Evolutionary conservation across 2,113 vertebrate species (phyloP), one percentile per base, ranked within the genome.

Genomic region (Tetrax tetrax): DNA sequence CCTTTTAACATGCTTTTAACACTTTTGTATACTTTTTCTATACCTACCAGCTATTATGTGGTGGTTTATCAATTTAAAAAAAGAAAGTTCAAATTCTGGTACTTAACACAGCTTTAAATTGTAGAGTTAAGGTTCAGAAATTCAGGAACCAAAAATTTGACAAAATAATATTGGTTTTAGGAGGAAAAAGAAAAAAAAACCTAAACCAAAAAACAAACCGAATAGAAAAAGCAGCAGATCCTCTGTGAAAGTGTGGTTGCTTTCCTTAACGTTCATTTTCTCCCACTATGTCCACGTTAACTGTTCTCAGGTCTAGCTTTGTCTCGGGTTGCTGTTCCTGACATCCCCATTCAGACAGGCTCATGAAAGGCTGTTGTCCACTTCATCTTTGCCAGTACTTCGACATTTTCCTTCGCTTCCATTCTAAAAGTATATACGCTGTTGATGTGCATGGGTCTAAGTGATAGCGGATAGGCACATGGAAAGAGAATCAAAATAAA

Each of bases 401-500:
- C 2, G 16, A 72, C 17, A 25, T 76, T 64, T 75, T 83, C 43
- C 35, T 66, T 87, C 2, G 1, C 17, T 93, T 87, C 28, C 20
- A 3, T 70, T 94, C 41, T 57, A 19, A 83, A 90, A 80, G 60
- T 43, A 9, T 20, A 5, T 14, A 2, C 25, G 5, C 27, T 75
- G 33, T 83, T 33, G 4, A 29, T 88, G 7, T 9, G 0, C 1
- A 1, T 48, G 27, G 27, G 35, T 68, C n/a, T 35, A 28, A 83
- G 79, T 64, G 64, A 57, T 90, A 83, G 53, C 41, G 71, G 57
- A 41, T 56, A 48, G 45, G 59, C 82, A 31, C 27, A 17, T 37
- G 28, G 56, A 70, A 69, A 61, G 38, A 82, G 66, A 84, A 48
- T 56, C 43, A 79, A 82, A 79, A 87, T 71, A 94, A 94, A 65